Base-by-base conservation (phyloP, 2,113 vertebrate genomes). In the Tachysurus fulvidraco region DNA sequence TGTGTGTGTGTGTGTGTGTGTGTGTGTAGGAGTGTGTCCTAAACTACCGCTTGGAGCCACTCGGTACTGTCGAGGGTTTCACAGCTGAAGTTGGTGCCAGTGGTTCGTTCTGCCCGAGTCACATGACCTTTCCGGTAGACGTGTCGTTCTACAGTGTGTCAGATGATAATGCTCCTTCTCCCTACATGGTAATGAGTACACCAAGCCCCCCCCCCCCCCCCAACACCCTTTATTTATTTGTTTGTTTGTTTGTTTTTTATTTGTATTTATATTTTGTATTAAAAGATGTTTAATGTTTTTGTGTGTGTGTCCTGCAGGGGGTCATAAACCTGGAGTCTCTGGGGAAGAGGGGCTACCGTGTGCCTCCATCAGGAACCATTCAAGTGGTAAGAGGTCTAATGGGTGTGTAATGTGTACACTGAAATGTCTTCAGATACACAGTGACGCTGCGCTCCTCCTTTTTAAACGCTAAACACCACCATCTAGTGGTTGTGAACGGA, bases 301-400 rank as follows among this genome's bases (percentile, higher is more conserved):
- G 73, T 87, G 89, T 87, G 84, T 88, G 92, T 71, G 86, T 88
- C 85, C 79, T 89, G 55, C 91, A 99, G 98, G 98, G 98, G 95
- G 97, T 99, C 87, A 98, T 99, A 94, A 97, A 97, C 95, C 95
- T 99, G 95, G 98, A 99, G 95, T 96, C 98, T 94, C 96, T 99
- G 94, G 98, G 98, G 85, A 99, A 97, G 96, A 97, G 97, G 95
- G 98, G 98, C 94, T 99, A 99, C 91, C 97, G 98, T 87, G 98
- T 99, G 95, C 98, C 98, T 95, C 95, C 98, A 96, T 98, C 98
- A 97, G 98, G 98, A 98, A 99, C 98, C 93, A 99, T 99, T 96
- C 98, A 99, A 99, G 98, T 99, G 98, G 98, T 99, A 94, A 85
- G 97, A 7, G 76, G 71, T 8, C 12, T 12, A 55, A 9, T 36